These are phyloP conservation scores for Eciton burchellii DNA, from an alignment of 1,140 invertebrate species.

Conservation along the genomic window DNA sequence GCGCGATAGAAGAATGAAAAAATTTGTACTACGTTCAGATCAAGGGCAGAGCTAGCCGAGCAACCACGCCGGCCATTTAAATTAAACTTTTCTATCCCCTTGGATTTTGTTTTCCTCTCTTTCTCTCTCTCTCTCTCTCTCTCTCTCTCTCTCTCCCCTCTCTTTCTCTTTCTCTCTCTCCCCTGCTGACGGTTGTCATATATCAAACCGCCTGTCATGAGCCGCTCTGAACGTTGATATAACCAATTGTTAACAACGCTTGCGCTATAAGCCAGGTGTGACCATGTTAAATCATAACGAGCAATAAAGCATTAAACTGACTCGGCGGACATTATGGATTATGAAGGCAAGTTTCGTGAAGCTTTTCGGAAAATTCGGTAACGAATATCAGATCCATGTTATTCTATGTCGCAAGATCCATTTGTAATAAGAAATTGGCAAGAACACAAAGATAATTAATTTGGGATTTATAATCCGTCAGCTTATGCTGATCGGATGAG, in stretches of 20 bases:
- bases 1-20: conserved; percentile 41
- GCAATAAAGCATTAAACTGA: background rate
- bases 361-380: conserved; percentile 2
- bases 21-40: conserved; percentile 35
- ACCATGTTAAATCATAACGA: background rate
- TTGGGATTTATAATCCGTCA: no score
- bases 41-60: conserved; percentile 43
- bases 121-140: no score
- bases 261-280: conserved; percentile 61
- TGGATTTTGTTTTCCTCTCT: background rate
- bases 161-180: background rate
- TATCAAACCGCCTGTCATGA: conserved; percentile 73
- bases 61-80: conserved; percentile 69
- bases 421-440: background rate
- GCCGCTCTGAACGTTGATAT: conserved; percentile 54
- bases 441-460: no score
- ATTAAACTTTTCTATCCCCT: conserved; percentile 76
- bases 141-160: background rate
- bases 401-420: background rate
- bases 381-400: background rate
- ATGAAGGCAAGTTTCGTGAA: background rate
- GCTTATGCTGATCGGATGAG: no score
- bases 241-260: conserved; percentile 67
- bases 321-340: background rate
- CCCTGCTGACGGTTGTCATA: conserved; percentile 59